Base-by-base conservation (phyloP, 2,888 invertebrate genomes). In the Cheilosia impressa region DNA sequence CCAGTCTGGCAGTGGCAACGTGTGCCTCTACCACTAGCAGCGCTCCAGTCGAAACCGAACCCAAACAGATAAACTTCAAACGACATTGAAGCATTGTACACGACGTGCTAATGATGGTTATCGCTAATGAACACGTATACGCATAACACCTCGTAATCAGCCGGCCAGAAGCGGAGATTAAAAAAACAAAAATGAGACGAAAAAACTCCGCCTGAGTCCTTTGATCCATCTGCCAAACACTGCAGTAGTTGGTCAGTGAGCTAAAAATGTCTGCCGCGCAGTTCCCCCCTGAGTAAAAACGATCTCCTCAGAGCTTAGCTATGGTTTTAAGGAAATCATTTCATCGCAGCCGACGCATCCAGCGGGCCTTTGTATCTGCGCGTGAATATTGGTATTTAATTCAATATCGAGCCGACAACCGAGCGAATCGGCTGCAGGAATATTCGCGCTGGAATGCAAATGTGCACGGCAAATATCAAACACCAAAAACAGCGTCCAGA, bases 41-140 rank as follows among this genome's bases (percentile, higher is more conserved):
- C n/a, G 50, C 65, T 60, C 55, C 22, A 76, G 65, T 47, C 71
- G 65, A 72, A 80, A 80, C 85, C 81, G 72, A 80, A 75, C 80
- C 84, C 80, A 69, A 73, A 57, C 63, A 84, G 80, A 84, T 84
- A 84, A 80, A 85, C 76, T 85, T 57, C 81, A 72, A 85, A 76
- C 75, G 80, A 85, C 85, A 85, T 81, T 85, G 85, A 85, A 55
- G 85, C 85, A 85, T 85, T 81, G 80, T 81, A 76, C 85, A 85
- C 85, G 85, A 85, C 85, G 85, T 81, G 85, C 85, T 85, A 85
- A 85, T 85, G 85, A 85, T 85, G 81, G 76, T 85, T 85, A 85
- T 85, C 85, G 85, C 81, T 85, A 85, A 85, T 85, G 85, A 85
- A 85, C 85, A 85, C 85, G 85, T 85, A 85, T 85, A 85, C 85